Percentiles rank a stretch among this genome's conserved stretches.
These are phyloP conservation scores for Chymomyza amoena DNA, from an alignment of 2,888 invertebrate genomes.

Conservation along the genomic window DNA sequence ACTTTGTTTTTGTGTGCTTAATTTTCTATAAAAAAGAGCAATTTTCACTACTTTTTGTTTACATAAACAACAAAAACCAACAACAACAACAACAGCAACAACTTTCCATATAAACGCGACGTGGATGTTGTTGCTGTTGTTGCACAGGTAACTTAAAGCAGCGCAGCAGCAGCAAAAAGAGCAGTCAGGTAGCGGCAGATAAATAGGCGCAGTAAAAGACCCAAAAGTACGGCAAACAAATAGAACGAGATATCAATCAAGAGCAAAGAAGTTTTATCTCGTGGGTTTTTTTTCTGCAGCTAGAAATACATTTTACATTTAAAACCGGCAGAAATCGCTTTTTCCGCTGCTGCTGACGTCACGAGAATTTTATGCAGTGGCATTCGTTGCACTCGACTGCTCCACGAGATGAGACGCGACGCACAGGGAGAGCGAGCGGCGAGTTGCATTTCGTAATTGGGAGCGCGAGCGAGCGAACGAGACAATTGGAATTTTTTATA, in stretches of 20 bases:
- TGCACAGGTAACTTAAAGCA: slow-evolving; percentile 51
- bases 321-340: slow-evolving; percentile 36
- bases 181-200: slow-evolving; percentile 40
- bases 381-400: slow-evolving; percentile 38
- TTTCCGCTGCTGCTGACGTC: slow-evolving; percentile 39
- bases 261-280: slow-evolving; percentile 1
- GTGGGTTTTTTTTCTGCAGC: neutral
- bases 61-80: slow-evolving; percentile 9
- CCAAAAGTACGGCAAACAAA: neutral
- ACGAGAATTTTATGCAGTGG: slow-evolving; percentile 53
- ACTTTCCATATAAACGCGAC: neutral
- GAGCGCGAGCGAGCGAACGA: slow-evolving; percentile 17
- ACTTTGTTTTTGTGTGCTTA: slow-evolving; percentile 16
- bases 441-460: slow-evolving; percentile 39
- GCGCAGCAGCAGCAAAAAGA: slow-evolving; percentile 29
- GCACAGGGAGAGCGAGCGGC: slow-evolving; percentile 28
- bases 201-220: slow-evolving; percentile 18
- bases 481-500: slow-evolving; percentile 45
- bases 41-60: slow-evolving; percentile 33
- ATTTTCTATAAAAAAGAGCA: slow-evolving; percentile 45
- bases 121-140: neutral
- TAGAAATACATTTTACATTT: neutral
- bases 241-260: slow-evolving; percentile 25
- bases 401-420: neutral
- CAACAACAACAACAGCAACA: neutral